Conservation (phyloP, 2,113 vertebrate species). For the Toxotes chatareus region DNA sequence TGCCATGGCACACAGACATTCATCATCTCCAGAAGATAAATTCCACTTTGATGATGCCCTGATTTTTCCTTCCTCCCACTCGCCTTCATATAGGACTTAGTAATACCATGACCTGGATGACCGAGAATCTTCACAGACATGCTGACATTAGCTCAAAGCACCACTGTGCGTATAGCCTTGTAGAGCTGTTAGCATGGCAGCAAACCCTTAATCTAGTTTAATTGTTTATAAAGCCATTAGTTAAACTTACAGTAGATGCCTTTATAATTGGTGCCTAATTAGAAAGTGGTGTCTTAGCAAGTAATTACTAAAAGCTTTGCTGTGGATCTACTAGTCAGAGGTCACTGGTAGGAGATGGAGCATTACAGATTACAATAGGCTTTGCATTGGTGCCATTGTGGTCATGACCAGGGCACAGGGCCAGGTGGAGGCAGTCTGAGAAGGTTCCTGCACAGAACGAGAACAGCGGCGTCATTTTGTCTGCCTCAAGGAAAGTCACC, state of each 20-base stretch:
- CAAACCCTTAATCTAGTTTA: not conserved
- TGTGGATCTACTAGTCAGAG: constrained; percentile 26
- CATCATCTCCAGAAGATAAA: not conserved
- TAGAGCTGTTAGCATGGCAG: not conserved
- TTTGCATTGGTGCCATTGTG: constrained; percentile 80
- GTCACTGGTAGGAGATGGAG: constrained; percentile 51
- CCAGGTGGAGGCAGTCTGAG: constrained; percentile 78
- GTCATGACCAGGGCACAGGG: constrained; percentile 84
- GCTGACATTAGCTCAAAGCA: too few relatives aligned
- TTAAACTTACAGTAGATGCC: not conserved
- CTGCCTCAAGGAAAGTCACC: constrained; percentile 87
- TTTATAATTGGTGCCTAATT: not conserved
- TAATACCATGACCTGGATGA: too few relatives aligned
- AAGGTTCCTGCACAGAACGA: constrained; percentile 86
- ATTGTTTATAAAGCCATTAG: constrained; percentile 2
- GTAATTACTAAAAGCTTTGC: not conserved
- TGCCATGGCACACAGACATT: not conserved
- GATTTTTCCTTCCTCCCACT: not conserved
- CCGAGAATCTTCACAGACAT: not conserved
- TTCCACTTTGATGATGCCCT: not conserved
- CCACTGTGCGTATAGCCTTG: too few relatives aligned
- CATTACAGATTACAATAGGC: constrained; percentile 79
- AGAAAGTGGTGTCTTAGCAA: not conserved
- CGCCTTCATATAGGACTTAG: too few relatives aligned
- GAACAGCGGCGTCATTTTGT: constrained; percentile 86